Evolutionary conservation across 2,113 vertebrate species (phyloP), one percentile per base, ranked within the genome.

Genomic region (Dolichallabes microphthalmus): DNA sequence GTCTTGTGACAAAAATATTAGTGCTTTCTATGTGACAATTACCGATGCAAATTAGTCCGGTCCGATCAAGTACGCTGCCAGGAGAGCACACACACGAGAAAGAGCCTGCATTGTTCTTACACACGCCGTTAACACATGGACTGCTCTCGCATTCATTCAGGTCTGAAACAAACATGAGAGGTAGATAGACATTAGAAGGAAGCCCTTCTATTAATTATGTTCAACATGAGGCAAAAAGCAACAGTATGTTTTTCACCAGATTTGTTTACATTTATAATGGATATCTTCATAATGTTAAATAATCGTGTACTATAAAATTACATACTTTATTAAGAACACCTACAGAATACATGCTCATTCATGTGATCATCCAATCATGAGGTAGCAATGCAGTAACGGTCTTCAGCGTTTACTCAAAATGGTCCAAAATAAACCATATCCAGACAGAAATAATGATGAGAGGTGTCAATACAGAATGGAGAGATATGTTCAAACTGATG

Each of bases 141-240:
- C 89, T 95, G 87, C 91, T 96, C 90, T 95, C 95, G 92, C 96
- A 97, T 93, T 97, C 96, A 86, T 97, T 94, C 93, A 95, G 88
- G 89, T 96, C 96, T 97, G 90, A 39, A 94, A 87, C 30, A 64
- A 69, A 74, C 79, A 73, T 32, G 63, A 22, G 17, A 19, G 2
- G 13, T 11, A 27, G 20, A 69, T 32, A 69, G 57, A 11, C 22
- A 86, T 86, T 45, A 52, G 55, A 27, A 58, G 30, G 27, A 25
- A 30, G 39, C 74, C 19, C 25, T 19, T 32, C 7, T 50, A 55
- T 22, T 45, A 55, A 20, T 4, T 53, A n/a, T 30, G 19, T 76
- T 76, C 45, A 73, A 55, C 27, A 66, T 15, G 27, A 84, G 19
- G 19, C 81, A 57, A 71, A 57, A 81, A 81, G 25, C 25, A 71